Base-by-base conservation (phyloP, 2,797 vertebrate species). In the Loriculus beryllinus region DNA sequence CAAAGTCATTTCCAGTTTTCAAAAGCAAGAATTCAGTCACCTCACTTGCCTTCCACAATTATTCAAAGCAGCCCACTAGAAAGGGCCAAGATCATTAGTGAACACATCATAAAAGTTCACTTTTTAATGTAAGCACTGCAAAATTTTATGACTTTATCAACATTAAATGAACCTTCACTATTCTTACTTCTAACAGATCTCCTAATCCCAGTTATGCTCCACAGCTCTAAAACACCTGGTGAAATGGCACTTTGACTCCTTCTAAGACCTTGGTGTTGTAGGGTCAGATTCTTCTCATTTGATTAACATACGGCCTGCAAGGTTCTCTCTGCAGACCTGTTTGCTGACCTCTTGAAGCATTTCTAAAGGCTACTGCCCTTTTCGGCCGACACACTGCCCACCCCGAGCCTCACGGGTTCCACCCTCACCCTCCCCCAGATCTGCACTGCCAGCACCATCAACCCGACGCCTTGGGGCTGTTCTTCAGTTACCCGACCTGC, bases 381-480 rank as follows among this genome's bases (percentile, higher is more conserved):
- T 2, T 19, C 52, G 2, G 45, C 1, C 12, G 3, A 26, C 35
- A 31, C 0, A 4, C 45, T 69, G 16, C 28, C 47, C 25, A 19
- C 16, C 29, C 48, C 1, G 2, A 3, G 2, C 10, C 42, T 19
- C 79, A 71, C 18, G 11, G 56, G 14, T 28, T 5, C 12, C 35
- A 40, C 16, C n/a, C 35, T 12, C 40, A 6, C 43, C 47, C 67
- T 37, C 49, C 17, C 29, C 37, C 51, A 57, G 56, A 57, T 10
- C 37, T 3, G 51, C 56, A 69, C 28, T 17, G 12, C 33, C 31
- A 22, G 33, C 49, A 4, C 7, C 3, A 26, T 10, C 68, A 28
- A 15, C 7, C 42, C 56, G 28, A 21, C 10, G 5, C 45, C 43
- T 43, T n/a, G 5, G 39, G 3, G 1, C 64, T 35, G 54, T 7